These are phyloP conservation scores for Coregonus ussuriensis DNA, from an alignment of 2,797 vertebrate genomes.

Conservation along the genomic window DNA sequence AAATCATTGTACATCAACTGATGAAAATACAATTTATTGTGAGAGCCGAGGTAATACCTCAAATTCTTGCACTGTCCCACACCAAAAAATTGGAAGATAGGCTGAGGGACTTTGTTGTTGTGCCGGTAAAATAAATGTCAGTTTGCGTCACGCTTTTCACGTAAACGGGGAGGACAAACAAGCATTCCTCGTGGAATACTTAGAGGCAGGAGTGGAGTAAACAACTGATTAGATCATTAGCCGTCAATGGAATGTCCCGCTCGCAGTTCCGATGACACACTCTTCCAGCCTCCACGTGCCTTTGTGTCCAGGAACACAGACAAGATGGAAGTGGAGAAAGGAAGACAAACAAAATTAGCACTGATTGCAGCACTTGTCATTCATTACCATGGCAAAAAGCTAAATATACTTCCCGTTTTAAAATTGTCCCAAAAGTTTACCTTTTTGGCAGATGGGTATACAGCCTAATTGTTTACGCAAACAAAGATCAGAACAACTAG, in stretches of 20 bases:
- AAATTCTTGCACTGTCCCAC: constrained; percentile 8
- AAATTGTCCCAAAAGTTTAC: not conserved
- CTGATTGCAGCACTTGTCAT: constrained; percentile 54
- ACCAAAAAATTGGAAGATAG: constrained; percentile 20
- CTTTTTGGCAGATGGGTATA: constrained; percentile 45
- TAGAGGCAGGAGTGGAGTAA: constrained; percentile 53
- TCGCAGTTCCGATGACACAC: constrained; percentile 57
- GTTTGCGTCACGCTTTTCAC: constrained; percentile 33
- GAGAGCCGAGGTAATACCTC: constrained; percentile 7
- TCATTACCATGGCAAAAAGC: constrained; percentile 31
- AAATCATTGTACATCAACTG: constrained; percentile 20
- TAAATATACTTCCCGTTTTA: constrained; percentile 21
- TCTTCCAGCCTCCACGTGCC: constrained; percentile 52
- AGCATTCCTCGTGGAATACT: constrained; percentile 55
- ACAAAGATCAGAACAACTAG: constrained; percentile 37
- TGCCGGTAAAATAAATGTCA: constrained; percentile 24
- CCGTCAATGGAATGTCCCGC: constrained; percentile 69
- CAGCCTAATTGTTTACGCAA: constrained; percentile 36
- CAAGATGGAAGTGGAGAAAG: constrained; percentile 47
- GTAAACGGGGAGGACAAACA: constrained; percentile 50
- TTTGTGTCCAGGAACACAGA: constrained; percentile 54
- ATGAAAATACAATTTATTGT: not conserved
- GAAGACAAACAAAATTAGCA: constrained; percentile 71
- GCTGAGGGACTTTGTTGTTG: not conserved
- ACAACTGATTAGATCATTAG: constrained; percentile 72